Conservation (phyloP, 1,140 invertebrate genomes). For the Euwallacea fornicatus region DNA sequence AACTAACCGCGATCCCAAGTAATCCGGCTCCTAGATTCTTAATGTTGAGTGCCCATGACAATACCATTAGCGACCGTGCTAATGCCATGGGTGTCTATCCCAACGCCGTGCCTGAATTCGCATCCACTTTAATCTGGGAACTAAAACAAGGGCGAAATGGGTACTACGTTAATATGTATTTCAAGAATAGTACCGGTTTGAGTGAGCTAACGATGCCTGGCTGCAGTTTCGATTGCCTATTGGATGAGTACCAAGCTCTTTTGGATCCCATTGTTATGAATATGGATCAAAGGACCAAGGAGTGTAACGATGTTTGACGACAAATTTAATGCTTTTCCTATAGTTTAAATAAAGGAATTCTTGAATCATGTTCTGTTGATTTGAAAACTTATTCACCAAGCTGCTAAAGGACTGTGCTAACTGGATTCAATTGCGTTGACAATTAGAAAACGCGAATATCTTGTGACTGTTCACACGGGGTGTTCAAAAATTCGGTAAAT, state of each 20-base stretch:
- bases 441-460: too few species aligned
- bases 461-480: too few species aligned
- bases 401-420: too few species aligned
- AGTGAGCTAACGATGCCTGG: slow-evolving; percentile 59
- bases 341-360: too few species aligned
- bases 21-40: slow-evolving; percentile 52
- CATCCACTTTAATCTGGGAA: slow-evolving; percentile 72
- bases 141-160: slow-evolving; percentile 53
- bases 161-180: slow-evolving; percentile 58
- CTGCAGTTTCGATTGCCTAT: slow-evolving; percentile 60
- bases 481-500: too few species aligned
- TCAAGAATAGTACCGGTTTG: slow-evolving; percentile 63
- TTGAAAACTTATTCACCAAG: too few species aligned
- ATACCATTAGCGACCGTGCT: slow-evolving; percentile 74
- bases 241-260: slow-evolving; percentile 57
- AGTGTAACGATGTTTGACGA: slow-evolving; percentile 16
- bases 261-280: slow-evolving; percentile 39
- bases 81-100: slow-evolving; percentile 73
- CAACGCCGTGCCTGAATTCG: slow-evolving; percentile 70
- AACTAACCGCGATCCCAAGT: neutral
- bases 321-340: too few species aligned
- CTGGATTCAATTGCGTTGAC: too few species aligned
- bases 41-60: slow-evolving; percentile 65
- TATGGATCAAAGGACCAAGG: slow-evolving; percentile 35
- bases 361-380: too few species aligned